Evolutionary conservation across 1,140 invertebrate species (phyloP), one percentile per base, ranked within the genome.

Genomic region (Drosophila triauraria): DNA sequence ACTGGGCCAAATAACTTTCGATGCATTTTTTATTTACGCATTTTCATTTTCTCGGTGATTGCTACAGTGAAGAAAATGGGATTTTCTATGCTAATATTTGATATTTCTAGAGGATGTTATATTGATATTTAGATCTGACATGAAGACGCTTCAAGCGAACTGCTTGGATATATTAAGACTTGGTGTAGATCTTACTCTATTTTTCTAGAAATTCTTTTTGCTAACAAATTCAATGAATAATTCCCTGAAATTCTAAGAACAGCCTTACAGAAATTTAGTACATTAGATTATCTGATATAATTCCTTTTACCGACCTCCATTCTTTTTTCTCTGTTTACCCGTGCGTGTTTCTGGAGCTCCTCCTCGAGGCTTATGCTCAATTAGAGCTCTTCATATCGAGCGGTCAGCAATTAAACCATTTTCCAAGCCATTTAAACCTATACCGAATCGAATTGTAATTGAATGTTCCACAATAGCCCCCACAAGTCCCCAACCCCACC

Each of bases 391-490:
- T 80, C 79, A 82, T 80, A 83, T 74, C 75, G 61, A 70, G 57
- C 80, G 67, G 77, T 57, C 64, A 80, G 84, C 80, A 90, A 87
- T 87, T 87, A 87, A 88, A 72, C 77, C 85, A 87, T 87, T 87
- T 88, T 88, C 85, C 84, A 75, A 75, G 51, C 80, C 80, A 90
- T 90, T 90, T 72, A 78, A 79, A 62, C 54, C 72, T 70, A 84
- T 71, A 48, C 78, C 68, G 63, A 74, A 74, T 50, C 68, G 67
- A 69, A 77, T 70, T 83, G 84, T 72, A 72, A 81, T 86, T 83
- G 84, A 80, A 78, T 80, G 72, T 68, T 42, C 38, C 46, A 42
- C 42, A 38, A 46, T 30, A 35, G 30, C 27, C 4, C 32, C 17
- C 40, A 42, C 58, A 38, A 30, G 27, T 30, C 15, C 10, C 8